Base-by-base conservation (phyloP, 53 echinoderm and acorn worm genomes). In the Crossaster papposus region DNA sequence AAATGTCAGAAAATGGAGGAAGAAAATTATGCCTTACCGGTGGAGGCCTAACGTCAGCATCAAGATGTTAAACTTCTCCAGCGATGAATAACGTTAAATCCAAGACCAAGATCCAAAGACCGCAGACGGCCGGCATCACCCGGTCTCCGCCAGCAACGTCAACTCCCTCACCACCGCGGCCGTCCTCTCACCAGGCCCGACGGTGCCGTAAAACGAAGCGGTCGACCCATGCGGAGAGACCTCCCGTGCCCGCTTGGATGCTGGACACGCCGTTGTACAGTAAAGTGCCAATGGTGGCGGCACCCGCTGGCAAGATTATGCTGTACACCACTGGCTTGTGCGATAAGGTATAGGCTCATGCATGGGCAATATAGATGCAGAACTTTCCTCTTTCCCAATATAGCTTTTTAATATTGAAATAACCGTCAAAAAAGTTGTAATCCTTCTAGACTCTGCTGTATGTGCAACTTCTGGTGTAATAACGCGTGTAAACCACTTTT, bases 221-320 rank as follows among this genome's bases (percentile, higher is more conserved):
- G 30, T 84, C 54, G 81, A 75, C 86, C 14, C 84, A 81, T 14
- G 89, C 83, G 4, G 90, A 91, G 55, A 72, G 94, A 71, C 96
- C 96, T 2, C 90, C 89, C 53, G 83, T 96, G 30, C 96, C 96
- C 4, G 80, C 91, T 35, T 96, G 96, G 96, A 90, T 96, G 92
- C 65, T 92, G 64, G 92, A 96, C 72, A 94, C 94, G 12, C 94
- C 93, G 30, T 91, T 96, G 95, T 88, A 95, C 84, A 93, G 96
- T 70, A 96, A 96, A 65, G 74, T 96, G 1, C 96, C 96, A 31
- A 92, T 96, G 95, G 92, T 95, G 53, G 79, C 87, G 0, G 95
- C 95, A 35, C 96, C 96, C 2, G 86, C 80, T 70, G 93, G 93
- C 52, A 93, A 75, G 85, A 92, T 95, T 14, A 90, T 89, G 30